Base-by-base conservation (phyloP, 2,113 vertebrate genomes). In the Dissostichus mawsoni region DNA sequence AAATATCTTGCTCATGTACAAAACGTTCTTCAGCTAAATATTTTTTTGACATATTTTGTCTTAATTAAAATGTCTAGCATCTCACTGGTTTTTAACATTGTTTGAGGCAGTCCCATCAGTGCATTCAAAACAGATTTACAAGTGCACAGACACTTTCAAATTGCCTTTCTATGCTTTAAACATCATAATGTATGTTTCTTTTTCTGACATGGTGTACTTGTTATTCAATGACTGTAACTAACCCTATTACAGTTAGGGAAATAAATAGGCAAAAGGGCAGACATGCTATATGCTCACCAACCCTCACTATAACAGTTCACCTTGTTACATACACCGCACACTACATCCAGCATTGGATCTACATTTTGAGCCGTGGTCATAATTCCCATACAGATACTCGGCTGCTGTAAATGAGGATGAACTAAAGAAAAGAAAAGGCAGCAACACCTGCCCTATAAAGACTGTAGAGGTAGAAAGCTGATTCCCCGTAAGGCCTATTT, bases 401-500 rank as follows among this genome's bases (percentile, higher is more conserved):
- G 48, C 25, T 51, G 25, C 2, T 51, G 8, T 57, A 52, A 29
- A 10, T 52, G 12, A 41, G 13, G 13, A 45, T 8, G 1, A 77
- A n/a, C 45, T 82, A 29, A 41, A 41, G 8, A 41, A 41, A 41
- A 41, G 1, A 41, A 41, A 8, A 41, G 36, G 7, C 8, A 41
- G 36, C 36, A 41, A 56, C 51, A 62, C 14, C 45, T 11, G 8
- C 52, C 4, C 0, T 52, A 36, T 65, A 64, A 4, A 65, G 13
- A 44, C 51, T 69, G n/a, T 47, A 51, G 13, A 20, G 36, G 7
- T 51, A 76, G 18, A 79, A 67, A 57, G 29, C 25, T 44, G 3
- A 29, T 58, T 65, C 14, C n/a, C 44, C 3, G 6, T 44, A 45
- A 8, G 78, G 29, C 13, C 14, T 23, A 1, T 52, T 87, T 87